Evolutionary conservation across 2,113 vertebrate genomes (phyloP).

Genomic region (Rhynchomys soricoides): DNA sequence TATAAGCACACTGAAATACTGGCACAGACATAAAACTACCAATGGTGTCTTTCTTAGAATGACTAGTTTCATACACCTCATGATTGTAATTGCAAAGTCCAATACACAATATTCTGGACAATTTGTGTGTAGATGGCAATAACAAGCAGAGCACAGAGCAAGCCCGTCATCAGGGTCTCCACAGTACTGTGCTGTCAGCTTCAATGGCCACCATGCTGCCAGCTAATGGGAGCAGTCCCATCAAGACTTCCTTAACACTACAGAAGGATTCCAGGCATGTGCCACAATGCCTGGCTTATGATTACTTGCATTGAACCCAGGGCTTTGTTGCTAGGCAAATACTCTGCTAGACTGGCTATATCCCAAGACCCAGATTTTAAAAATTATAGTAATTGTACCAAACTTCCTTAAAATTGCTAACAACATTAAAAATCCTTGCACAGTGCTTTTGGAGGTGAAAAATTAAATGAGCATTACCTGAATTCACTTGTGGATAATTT

Average conservation of each 20-base stretch:
- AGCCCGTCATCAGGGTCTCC: not conserved
- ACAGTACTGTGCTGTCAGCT: not conserved
- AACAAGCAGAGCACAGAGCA: not conserved
- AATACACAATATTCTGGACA: not conserved
- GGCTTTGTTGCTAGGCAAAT: not conserved
- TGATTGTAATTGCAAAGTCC: not conserved
- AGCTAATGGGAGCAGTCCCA: not conserved
- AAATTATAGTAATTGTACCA: not conserved
- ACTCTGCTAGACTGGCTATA: not conserved
- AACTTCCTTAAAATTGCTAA: slow-evolving; percentile 17
- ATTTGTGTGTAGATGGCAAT: not conserved
- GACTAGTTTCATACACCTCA: not conserved
- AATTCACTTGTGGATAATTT: slow-evolving; percentile 83
- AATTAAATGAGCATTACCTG: slow-evolving; percentile 77
- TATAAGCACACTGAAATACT: not conserved
- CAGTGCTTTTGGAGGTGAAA: not conserved
- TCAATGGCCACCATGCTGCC: not conserved
- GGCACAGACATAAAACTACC: not conserved
- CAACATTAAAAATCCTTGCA: not conserved
- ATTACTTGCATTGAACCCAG: not conserved
- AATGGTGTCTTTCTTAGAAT: not conserved
- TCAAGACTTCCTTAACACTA: not conserved
- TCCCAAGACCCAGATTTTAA: not conserved
- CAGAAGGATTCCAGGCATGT: not conserved
- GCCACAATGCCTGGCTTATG: not conserved